Percentiles rank a stretch among this genome's conserved stretches.
phyloP scores from a whole-genome alignment of 2,113 vertebrate genomes.

The Marmota flaviventris region DNA sequence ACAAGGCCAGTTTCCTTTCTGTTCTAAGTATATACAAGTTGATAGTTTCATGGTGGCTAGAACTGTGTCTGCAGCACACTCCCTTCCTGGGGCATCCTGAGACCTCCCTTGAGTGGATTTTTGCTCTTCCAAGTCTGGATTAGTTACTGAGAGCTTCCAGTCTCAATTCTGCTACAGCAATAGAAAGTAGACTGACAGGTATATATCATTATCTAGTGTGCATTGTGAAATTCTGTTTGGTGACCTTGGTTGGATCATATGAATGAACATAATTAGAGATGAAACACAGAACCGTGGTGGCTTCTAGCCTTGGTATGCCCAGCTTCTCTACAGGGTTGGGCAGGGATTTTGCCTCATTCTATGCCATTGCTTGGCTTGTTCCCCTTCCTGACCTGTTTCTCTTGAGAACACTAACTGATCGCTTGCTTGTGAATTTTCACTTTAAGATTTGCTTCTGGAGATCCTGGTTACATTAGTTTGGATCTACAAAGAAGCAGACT shows the following conservation, averaged over 20 bases:
- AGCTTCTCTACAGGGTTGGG: neutral
- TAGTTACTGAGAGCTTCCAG: neutral
- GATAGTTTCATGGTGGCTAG: too few relatives aligned
- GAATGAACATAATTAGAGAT: slow-evolving; percentile 12
- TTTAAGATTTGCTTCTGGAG: neutral
- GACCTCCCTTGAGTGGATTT: neutral
- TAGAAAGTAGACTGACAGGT: neutral
- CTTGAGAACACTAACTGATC: neutral
- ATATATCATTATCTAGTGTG: neutral
- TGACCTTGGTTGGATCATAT: neutral
- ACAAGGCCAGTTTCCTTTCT: too few relatives aligned
- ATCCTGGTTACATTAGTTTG: neutral
- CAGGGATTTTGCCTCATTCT: neutral
- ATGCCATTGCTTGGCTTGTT: neutral
- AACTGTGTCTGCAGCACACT: too few relatives aligned
- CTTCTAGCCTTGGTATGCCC: neutral
- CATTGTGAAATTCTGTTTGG: slow-evolving; percentile 15
- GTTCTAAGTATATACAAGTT: too few relatives aligned
- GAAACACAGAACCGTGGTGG: neutral
- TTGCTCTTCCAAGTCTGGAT: neutral
- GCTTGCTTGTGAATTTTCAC: too few relatives aligned
- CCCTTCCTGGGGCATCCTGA: too few relatives aligned
- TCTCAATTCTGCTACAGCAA: neutral
- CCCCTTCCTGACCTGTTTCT: neutral
- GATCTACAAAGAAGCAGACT: neutral